Evolutionary conservation across 2,888 invertebrate species (phyloP).

Genomic region (Drosophila borborema): DNA sequence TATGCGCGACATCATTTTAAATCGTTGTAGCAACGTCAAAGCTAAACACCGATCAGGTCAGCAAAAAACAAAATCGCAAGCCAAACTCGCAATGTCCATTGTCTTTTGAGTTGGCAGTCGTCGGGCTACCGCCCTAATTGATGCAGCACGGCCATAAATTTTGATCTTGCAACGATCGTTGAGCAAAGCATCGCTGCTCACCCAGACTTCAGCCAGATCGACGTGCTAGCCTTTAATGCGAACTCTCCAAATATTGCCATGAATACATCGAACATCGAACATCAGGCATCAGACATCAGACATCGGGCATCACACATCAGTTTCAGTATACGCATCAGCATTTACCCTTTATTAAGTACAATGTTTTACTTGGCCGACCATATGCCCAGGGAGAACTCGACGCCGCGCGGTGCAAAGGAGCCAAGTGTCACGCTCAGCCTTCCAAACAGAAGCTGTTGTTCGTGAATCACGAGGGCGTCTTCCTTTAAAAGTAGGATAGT

Average conservation of each 20-base stretch:
- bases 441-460: conserved; percentile 34
- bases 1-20: conserved; percentile 83
- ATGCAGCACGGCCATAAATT: conserved; percentile 84
- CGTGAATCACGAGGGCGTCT: conserved; percentile 4
- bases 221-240: conserved; percentile 55
- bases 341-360: conserved; percentile 44
- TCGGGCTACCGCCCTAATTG: conserved; percentile 82
- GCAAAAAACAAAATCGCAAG: conserved; percentile 33
- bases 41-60: conserved; percentile 78
- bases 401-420: conserved; percentile 29
- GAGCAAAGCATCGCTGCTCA: conserved; percentile 24
- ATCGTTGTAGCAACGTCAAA: conserved; percentile 79
- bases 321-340: conserved; percentile 18
- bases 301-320: conserved; percentile 24
- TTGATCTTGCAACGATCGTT: conserved; percentile 62
- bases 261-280: conserved; percentile 64
- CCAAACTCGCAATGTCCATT: conserved; percentile 48
- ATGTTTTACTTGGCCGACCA: conserved; percentile 13
- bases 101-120: conserved; percentile 68
- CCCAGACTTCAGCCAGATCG: conserved; percentile 27
- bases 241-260: conserved; percentile 58
- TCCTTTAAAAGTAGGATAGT: conserved; percentile 40
- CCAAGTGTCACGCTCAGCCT: conserved; percentile 26
- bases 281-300: conserved; percentile 15
- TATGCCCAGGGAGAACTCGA: conserved; percentile 41